These are phyloP conservation scores for Pseudopleuronectes americanus DNA, from an alignment of 2,797 vertebrate genomes.

Conservation along the genomic window DNA sequence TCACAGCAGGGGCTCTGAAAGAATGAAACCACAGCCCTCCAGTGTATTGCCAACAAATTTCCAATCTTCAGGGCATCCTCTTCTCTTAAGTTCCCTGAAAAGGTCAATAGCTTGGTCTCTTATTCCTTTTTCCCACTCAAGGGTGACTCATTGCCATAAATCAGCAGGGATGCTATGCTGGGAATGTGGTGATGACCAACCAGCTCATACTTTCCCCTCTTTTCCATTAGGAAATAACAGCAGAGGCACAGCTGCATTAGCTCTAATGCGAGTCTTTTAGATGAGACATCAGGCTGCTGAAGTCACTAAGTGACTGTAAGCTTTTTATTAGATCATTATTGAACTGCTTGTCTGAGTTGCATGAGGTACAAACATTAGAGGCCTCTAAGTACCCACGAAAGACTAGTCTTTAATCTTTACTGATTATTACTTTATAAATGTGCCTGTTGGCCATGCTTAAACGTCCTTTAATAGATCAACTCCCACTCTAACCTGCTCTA, in stretches of 20 bases:
- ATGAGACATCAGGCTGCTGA: slow-evolving; percentile 35
- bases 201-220: slow-evolving; percentile 35
- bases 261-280: slow-evolving; percentile 41
- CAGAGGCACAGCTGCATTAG: slow-evolving; percentile 42
- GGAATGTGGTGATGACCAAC: slow-evolving; percentile 61
- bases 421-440: neutral
- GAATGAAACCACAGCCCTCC: neutral
- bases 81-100: slow-evolving; percentile 11
- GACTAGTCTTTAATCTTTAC: slow-evolving; percentile 1
- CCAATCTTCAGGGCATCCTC: slow-evolving; percentile 5
- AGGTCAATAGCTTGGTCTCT: slow-evolving; percentile 40
- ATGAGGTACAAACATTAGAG: slow-evolving; percentile 3
- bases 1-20: slow-evolving; percentile 2
- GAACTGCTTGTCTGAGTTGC: slow-evolving; percentile 12
- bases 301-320: slow-evolving; percentile 27
- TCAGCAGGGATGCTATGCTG: slow-evolving; percentile 41
- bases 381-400: slow-evolving; percentile 9
- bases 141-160: slow-evolving; percentile 57
- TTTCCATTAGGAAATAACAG: slow-evolving; percentile 51
- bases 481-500: neutral
- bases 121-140: slow-evolving; percentile 41
- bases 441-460: neutral
- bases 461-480: neutral
- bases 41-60: slow-evolving; percentile 12
- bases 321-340: slow-evolving; percentile 33